Evolutionary conservation across 2,888 invertebrate species (phyloP), one percentile per base, ranked within the genome.

Genomic region (Zhuqinia jingwanae): DNA sequence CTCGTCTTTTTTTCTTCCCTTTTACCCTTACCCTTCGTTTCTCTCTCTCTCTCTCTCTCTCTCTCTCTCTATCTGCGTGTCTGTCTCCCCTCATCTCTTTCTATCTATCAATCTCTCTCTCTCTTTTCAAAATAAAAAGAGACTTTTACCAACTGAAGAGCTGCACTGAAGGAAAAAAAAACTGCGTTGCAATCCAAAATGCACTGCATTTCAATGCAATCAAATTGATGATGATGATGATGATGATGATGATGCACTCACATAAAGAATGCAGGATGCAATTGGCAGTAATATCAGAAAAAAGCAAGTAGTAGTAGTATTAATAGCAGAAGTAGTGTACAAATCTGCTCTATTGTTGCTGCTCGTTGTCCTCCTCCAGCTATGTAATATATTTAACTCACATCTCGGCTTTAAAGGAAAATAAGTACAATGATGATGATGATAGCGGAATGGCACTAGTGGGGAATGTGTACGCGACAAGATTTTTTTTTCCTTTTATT

Each of bases 201-300:
- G 73, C 65, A 65, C 13, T 70, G 45, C 75, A 75, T 30, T 70
- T 70, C 47, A 47, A 6, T 25, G 15, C 63, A 63, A 47, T n/a
- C 6, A 25, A 15, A 8, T 6, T 36, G 45, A 17, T 17, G 17
- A 68, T 47, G 36, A 36, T 17, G 75, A 75, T 75, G 75, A 75
- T 10, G 56, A 75, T 30, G 56, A 56, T 56, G 75, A 58, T 58
- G 20, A 11, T 53, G 75, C 75, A 75, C 56, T 56, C 56, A 20
- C 36, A 75, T 56, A 75, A 75, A 75, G 75, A 56, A 56, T 75
- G 75, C 30, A 75, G 75, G 75, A 75, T 56, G 75, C 75, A 75
- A 53, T 75, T 75, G 75, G 53, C 75, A 75, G 53, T 75, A 73
- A 73, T 70, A 70, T 70, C 70, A 45, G 47, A 70, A 25, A 70